Conservation (phyloP, 2,888 invertebrate genomes). For the Dryococelus australis region DNA sequence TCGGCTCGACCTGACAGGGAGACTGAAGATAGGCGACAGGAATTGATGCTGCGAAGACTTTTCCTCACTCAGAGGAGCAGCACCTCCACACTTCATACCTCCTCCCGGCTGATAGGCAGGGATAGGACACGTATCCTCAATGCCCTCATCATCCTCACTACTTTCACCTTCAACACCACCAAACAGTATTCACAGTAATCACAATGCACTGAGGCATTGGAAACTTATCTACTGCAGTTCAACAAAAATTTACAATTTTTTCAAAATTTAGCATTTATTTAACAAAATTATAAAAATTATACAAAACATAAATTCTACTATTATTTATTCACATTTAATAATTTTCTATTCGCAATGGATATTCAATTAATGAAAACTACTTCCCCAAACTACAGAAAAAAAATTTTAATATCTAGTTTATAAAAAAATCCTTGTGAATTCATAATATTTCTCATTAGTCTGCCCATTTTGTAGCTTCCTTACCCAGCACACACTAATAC, state of each 20-base stretch:
- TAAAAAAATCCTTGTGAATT: no score
- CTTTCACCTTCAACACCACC: background rate
- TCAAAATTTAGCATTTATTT: no score
- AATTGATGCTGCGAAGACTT: conserved; percentile 11
- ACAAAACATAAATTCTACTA: no score
- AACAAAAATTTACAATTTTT: background rate
- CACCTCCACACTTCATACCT: conserved; percentile 5
- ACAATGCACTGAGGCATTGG: background rate
- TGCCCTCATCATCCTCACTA: background rate
- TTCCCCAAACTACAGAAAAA: no score
- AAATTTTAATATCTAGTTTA: no score
- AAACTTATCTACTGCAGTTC: background rate
- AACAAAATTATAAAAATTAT: no score
- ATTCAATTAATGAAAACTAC: no score
- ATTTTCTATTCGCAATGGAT: no score
- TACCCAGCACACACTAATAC: no score
- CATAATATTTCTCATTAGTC: no score
- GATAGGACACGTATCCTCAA: conserved; percentile 7
- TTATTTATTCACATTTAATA: no score
- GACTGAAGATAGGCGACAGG: conserved; percentile 26
- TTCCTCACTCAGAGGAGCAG: background rate
- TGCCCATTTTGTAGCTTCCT: no score
- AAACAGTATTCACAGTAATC: background rate
- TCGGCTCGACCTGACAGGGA: background rate
- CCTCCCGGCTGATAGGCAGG: conserved; percentile 35